These are phyloP conservation scores for Loris lydekkerianus DNA, from an alignment of 2,797 vertebrate species.

Conservation along the genomic window DNA sequence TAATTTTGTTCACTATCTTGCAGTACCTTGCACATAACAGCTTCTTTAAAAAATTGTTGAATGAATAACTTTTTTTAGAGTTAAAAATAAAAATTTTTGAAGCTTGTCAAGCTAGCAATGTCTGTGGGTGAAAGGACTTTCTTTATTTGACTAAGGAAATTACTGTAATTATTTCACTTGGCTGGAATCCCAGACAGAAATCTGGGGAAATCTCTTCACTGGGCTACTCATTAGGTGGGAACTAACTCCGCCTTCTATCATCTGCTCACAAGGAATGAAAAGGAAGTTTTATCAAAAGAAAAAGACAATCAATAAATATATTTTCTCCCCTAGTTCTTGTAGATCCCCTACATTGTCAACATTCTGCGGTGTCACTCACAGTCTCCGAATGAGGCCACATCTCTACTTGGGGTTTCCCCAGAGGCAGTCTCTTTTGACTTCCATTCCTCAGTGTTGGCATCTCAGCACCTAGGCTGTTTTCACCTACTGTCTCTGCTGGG, in stretches of 20 bases:
- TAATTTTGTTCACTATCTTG: neutral
- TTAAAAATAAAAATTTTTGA: slow-evolving; percentile 57
- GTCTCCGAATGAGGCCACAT: neutral
- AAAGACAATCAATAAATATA: neutral
- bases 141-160: neutral
- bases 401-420: accelerated
- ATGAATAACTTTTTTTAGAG: neutral
- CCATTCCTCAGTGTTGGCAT: neutral
- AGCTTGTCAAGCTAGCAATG: neutral
- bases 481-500: neutral
- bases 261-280: neutral
- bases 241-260: neutral
- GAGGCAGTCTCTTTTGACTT: neutral
- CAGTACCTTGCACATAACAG: neutral
- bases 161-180: slow-evolving; percentile 18
- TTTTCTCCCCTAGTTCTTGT: neutral
- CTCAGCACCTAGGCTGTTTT: neutral
- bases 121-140: neutral
- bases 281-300: neutral
- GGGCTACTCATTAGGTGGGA: neutral
- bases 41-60: slow-evolving; percentile 23
- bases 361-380: neutral
- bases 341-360: neutral
- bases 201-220: neutral
- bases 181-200: slow-evolving; percentile 16